Conservation (phyloP, 2,888 invertebrate species). For the Lepidochrysops patricia region DNA sequence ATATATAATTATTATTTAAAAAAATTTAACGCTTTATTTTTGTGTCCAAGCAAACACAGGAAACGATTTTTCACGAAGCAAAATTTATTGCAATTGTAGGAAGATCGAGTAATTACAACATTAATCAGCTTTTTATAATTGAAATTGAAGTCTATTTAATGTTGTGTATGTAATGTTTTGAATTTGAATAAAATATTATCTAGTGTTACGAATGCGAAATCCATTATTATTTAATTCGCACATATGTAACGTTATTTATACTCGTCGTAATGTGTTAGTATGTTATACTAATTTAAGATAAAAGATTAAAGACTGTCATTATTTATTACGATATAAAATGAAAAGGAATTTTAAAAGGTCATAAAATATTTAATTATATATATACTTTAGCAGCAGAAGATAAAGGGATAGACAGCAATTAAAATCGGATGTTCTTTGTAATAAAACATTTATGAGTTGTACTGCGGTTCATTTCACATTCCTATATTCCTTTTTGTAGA, state of each 20-base stretch:
- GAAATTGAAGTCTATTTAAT: neutral
- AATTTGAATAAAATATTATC: neutral
- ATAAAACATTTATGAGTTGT: neutral
- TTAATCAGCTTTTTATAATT: neutral
- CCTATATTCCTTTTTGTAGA: no score
- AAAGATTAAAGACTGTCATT: neutral
- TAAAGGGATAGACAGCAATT: neutral
- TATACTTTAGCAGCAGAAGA: neutral
- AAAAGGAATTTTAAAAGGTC: neutral
- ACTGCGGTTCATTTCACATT: neutral
- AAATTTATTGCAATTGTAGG: neutral
- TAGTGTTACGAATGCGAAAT: neutral
- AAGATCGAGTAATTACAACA: neutral
- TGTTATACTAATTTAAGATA: conserved; percentile 25
- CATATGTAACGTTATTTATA: neutral
- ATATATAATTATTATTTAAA: no score
- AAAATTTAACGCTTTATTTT: neutral
- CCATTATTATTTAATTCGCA: neutral
- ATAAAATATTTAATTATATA: neutral
- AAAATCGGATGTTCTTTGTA: neutral
- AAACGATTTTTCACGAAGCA: neutral
- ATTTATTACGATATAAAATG: neutral
- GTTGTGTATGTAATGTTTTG: no score
- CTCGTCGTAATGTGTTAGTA: neutral
- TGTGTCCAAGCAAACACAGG: neutral